These are phyloP conservation scores for Wiebesia pumilae DNA, from an alignment of 1,140 invertebrate genomes.

Conservation along the genomic window DNA sequence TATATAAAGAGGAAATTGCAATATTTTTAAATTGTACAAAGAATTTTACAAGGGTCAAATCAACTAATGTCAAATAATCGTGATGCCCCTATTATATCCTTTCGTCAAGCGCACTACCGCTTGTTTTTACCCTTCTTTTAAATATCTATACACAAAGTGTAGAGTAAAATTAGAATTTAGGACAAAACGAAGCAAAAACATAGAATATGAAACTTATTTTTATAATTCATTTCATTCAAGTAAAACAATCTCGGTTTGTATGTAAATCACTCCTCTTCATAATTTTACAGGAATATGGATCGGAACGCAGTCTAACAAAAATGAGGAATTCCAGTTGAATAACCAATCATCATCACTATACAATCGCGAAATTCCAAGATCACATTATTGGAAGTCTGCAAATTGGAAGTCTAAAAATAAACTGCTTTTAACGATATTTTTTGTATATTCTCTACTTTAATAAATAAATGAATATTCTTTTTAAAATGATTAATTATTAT, in stretches of 20 bases:
- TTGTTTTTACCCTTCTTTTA: neutral
- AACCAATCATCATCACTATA: neutral
- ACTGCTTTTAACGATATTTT: neutral
- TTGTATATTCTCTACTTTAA: neutral
- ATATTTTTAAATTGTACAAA: neutral
- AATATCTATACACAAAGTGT: neutral
- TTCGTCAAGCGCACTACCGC: neutral
- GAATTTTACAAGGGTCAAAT: too few species aligned
- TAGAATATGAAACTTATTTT: neutral
- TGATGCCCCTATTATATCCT: neutral
- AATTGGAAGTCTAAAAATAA: neutral
- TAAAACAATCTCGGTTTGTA: neutral
- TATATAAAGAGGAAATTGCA: neutral
- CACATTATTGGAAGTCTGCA: neutral
- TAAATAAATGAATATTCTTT: neutral
- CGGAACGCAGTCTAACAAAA: neutral
- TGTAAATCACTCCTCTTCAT: neutral
- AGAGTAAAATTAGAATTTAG: neutral
- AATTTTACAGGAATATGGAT: neutral
- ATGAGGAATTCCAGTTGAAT: constrained; percentile 28
- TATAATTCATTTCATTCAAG: neutral
- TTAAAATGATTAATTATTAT: neutral
- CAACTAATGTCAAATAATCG: neutral
- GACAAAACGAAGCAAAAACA: neutral
- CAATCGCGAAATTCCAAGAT: constrained; percentile 14